phyloP scores from a whole-genome alignment of 2,797 vertebrate genomes.

The Cossypha heuglini region DNA sequence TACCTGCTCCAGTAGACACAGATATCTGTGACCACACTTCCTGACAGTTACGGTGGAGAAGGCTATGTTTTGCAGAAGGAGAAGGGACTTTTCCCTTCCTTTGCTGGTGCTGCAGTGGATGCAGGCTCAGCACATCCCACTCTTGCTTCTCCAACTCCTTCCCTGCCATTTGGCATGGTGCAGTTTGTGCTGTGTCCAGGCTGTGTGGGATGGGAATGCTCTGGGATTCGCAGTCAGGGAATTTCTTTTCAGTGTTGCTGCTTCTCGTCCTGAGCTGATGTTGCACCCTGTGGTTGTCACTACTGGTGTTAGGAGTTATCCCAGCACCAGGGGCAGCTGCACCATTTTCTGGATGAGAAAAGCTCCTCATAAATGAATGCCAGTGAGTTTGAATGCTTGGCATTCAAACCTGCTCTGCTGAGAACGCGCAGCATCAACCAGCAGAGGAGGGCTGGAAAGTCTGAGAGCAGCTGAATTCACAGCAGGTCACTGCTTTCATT shows the following conservation, averaged over 20 bases:
- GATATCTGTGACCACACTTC: neutral
- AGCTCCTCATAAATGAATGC: neutral
- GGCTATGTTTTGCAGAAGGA: neutral
- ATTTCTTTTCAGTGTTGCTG: neutral
- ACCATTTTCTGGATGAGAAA: slow-evolving; percentile 37
- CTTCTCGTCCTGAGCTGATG: neutral
- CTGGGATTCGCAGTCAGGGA: neutral
- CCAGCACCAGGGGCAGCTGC: neutral
- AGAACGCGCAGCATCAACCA: neutral
- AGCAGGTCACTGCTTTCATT: neutral
- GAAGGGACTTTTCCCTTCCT: neutral
- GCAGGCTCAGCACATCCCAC: rapidly evolving
- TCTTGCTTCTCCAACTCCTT: neutral
- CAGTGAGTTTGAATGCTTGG: neutral
- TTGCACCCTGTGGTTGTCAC: neutral
- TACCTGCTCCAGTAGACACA: neutral
- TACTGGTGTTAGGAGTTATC: neutral
- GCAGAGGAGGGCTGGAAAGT: neutral
- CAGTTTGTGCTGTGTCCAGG: neutral
- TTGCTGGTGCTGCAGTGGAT: neutral
- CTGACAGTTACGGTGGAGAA: neutral
- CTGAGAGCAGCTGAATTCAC: neutral
- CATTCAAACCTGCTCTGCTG: neutral
- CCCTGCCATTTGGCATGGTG: neutral
- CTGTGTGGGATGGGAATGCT: neutral